A percentile compares a stretch with the other conserved stretches of the same genome.
phyloP scores from a whole-genome alignment of 2,113 vertebrate genomes.

The Elachura formosa region DNA sequence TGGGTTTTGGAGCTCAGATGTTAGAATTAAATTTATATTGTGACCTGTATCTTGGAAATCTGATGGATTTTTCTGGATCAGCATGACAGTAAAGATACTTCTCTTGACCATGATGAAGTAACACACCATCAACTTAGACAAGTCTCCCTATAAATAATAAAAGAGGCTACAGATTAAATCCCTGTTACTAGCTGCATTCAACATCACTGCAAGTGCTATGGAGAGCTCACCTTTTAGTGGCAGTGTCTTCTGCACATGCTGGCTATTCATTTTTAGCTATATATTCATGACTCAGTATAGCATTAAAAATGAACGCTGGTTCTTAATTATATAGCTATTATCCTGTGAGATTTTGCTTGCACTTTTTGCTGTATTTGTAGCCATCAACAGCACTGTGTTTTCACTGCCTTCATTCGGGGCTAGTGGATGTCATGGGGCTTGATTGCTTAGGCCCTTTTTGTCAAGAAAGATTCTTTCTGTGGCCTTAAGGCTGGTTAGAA shows the following conservation, averaged over 20 bases:
- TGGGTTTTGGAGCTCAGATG: neutral
- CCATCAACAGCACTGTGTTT: neutral
- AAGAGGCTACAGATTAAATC: constrained; percentile 10
- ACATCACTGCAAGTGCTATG: neutral
- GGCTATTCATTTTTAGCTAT: neutral
- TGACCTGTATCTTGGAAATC: neutral
- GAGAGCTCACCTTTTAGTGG: neutral
- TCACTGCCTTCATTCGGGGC: neutral
- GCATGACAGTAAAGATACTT: neutral
- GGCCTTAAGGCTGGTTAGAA: neutral
- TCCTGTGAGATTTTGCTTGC: neutral
- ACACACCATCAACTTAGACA: neutral
- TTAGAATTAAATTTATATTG: neutral
- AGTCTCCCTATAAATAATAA: constrained; percentile 20
- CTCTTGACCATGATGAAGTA: neutral
- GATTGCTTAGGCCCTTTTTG: neutral
- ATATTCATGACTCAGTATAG: neutral
- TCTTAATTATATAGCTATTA: neutral
- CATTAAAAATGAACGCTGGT: neutral
- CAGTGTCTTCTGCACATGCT: neutral
- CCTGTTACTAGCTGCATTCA: neutral
- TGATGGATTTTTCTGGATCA: constrained; percentile 1
- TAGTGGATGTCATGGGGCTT: neutral
- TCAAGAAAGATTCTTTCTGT: neutral
- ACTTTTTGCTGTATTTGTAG: neutral